A percentile compares a stretch with the other conserved stretches of the same genome.
Evolutionary conservation across 2,797 vertebrate species (phyloP).

Genomic region (Phalanger gymnotis): DNA sequence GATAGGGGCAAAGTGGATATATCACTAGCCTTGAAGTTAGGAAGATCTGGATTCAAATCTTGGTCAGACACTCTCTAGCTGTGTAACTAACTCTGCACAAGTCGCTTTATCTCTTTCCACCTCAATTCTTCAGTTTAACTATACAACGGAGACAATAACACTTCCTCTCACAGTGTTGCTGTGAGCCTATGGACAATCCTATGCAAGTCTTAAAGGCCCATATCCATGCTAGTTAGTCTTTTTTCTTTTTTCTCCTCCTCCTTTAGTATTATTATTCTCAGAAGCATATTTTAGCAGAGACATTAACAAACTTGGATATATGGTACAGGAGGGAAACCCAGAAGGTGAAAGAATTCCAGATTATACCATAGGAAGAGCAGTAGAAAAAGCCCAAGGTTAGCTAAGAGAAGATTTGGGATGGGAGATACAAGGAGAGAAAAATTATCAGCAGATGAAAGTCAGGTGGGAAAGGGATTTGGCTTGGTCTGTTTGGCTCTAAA

Average conservation of each 20-base stretch:
- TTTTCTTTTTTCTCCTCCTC: neutral
- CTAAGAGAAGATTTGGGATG: neutral
- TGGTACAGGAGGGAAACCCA: neutral
- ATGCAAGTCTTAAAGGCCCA: neutral
- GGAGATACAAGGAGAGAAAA: neutral
- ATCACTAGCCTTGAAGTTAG: neutral
- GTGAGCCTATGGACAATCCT: neutral
- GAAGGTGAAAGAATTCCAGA: neutral
- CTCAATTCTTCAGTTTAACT: neutral
- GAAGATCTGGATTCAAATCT: neutral
- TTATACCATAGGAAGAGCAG: neutral
- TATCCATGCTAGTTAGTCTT: neutral
- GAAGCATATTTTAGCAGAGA: neutral
- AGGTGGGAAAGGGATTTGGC: neutral
- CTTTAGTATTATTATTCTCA: neutral
- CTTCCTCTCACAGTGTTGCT: neutral
- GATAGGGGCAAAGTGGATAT: neutral
- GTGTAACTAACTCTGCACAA: neutral
- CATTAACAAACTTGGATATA: neutral
- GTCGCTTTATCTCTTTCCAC: neutral
- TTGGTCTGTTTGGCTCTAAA: neutral
- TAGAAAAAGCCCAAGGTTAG: neutral
- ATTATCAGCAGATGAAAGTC: neutral
- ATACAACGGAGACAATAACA: neutral
- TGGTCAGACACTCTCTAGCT: neutral